Percentiles rank a stretch among this genome's conserved stretches.
Conservation (phyloP, 2,888 invertebrate species). For the Lithosia quadra region DNA sequence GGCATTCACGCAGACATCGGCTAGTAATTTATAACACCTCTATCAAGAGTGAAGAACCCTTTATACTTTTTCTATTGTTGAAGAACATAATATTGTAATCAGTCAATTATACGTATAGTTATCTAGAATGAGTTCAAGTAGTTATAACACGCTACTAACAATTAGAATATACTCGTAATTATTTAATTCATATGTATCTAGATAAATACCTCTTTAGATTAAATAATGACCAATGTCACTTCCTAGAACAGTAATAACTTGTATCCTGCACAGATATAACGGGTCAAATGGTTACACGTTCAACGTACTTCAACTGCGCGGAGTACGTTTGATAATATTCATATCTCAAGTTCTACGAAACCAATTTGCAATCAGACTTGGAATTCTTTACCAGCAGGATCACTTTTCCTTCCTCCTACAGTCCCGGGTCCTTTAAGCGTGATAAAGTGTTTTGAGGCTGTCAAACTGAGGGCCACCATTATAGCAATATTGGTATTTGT, state of each 20-base stretch:
- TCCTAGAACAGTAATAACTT: slow-evolving; percentile 11
- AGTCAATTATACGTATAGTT: background rate
- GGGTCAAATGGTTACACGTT: background rate
- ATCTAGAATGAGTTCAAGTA: background rate
- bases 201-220: slow-evolving; percentile 31
- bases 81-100: background rate
- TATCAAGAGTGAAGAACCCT: background rate
- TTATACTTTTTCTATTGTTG: background rate
- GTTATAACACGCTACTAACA: slow-evolving; percentile 16
- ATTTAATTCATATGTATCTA: slow-evolving; percentile 28
- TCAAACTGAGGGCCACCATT: no score
- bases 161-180: slow-evolving; percentile 33
- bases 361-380: no score
- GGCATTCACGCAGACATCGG: no score
- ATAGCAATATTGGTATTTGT: no score
- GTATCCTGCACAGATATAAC: slow-evolving; percentile 7
- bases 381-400: no score
- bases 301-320: no score
- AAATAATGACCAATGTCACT: slow-evolving; percentile 34
- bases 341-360: no score
- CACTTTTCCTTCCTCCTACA: no score
- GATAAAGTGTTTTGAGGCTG: no score
- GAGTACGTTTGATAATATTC: no score
- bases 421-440: no score
- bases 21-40: background rate